Conservation (phyloP, 2,113 vertebrate species). For the Tetrao urogallus region DNA sequence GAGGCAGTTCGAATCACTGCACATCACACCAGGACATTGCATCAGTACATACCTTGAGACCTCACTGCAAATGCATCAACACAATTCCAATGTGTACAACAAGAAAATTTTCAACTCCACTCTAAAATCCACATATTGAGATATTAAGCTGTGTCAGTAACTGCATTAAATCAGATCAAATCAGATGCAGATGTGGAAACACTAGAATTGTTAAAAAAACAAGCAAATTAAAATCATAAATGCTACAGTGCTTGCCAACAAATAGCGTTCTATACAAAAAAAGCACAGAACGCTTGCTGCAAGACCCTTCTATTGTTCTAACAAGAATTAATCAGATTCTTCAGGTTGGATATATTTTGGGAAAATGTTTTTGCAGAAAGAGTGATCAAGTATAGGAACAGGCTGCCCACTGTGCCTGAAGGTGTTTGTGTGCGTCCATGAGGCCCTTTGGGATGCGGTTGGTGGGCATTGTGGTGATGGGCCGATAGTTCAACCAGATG, state of each 20-base stretch:
- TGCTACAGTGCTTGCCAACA: background rate
- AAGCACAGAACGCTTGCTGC: background rate
- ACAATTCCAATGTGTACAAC: background rate
- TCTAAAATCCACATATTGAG: background rate
- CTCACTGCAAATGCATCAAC: background rate
- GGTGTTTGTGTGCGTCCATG: too few species aligned
- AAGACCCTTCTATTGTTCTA: background rate
- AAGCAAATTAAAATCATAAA: background rate
- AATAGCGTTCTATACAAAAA: background rate
- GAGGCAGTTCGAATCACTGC: fast-evolving
- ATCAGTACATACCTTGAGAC: background rate
- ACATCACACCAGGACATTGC: background rate
- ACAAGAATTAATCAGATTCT: too few species aligned
- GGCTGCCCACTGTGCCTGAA: too few species aligned
- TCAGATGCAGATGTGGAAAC: background rate
- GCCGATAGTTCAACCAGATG: too few species aligned
- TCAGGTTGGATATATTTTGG: too few species aligned
- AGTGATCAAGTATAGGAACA: too few species aligned
- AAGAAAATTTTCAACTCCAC: background rate
- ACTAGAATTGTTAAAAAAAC: background rate
- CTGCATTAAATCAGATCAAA: background rate
- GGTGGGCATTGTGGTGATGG: too few species aligned
- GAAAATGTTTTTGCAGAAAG: too few species aligned
- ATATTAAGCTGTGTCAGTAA: background rate
- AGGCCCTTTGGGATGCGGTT: too few species aligned